Conservation (phyloP, 2,113 vertebrate genomes). For the Rynchops niger region DNA sequence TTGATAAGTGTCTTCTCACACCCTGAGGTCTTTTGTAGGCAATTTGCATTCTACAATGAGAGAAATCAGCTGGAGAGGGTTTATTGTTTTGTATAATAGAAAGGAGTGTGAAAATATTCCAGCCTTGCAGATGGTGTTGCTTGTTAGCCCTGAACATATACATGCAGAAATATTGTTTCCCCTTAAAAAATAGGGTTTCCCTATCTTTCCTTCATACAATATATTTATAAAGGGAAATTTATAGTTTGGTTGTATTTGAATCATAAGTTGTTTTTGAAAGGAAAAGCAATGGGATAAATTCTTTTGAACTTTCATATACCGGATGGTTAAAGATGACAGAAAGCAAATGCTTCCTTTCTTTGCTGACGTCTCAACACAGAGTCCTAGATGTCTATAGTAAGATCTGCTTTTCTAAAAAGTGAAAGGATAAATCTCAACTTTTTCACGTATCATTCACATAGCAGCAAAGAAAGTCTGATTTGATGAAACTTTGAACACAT, state of each 20-base stretch:
- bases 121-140: slow-evolving; percentile 72
- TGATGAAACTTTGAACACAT: not conserved
- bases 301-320: slow-evolving; percentile 38
- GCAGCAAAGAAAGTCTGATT: not conserved
- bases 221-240: slow-evolving; percentile 64
- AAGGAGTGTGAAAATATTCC: slow-evolving; percentile 77
- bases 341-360: slow-evolving; percentile 19
- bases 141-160: slow-evolving; percentile 69
- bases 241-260: slow-evolving; percentile 58
- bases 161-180: slow-evolving; percentile 61
- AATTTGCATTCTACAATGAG: slow-evolving; percentile 79
- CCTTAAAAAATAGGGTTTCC: slow-evolving; percentile 42
- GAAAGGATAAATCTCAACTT: slow-evolving; percentile 1
- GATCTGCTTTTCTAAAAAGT: slow-evolving; percentile 35
- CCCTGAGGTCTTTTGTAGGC: slow-evolving; percentile 74
- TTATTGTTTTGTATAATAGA: slow-evolving; percentile 78
- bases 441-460: not conserved
- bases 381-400: not conserved
- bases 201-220: not conserved
- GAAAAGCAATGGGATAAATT: slow-evolving; percentile 36
- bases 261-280: slow-evolving; percentile 65
- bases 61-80: slow-evolving; percentile 77
- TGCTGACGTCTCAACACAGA: not conserved
- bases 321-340: not conserved
- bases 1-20: slow-evolving; percentile 79